Base-by-base conservation (phyloP, 2,797 vertebrate species). In the Betta splendens region DNA sequence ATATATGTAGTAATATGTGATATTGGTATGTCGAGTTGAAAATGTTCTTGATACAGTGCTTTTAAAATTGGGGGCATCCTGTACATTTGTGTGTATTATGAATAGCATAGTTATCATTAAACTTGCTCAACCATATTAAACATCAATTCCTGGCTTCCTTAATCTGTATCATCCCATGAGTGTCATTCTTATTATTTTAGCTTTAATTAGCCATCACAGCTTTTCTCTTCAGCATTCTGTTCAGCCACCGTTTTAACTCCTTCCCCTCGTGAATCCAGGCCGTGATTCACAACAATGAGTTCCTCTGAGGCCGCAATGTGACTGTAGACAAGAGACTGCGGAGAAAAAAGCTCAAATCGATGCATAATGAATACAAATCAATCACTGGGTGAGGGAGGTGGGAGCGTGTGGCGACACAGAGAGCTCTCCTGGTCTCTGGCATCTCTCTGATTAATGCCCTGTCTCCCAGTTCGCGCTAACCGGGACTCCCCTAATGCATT, bases 321-420 rank as follows among this genome's bases (percentile, higher is more conserved):
- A 75, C 57, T 57, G 50, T 69, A 83, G 75, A 86, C 55, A 50
- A 83, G 62, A 77, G 70, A 80, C 79, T 77, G 70, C 23, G 7
- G 64, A 73, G 68, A 81, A 80, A n/a, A 86, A 76, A 77, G 69
- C 77, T 66, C 55, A 70, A 86, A 89, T 86, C 77, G 55, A 86
- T 83, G 71, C 64, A 60, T 87, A 88, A 89, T 83, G 87, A 87
- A 85, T 74, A 80, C 78, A 72, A 72, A 88, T 90, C 85, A 88
- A 81, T 90, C 85, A 85, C 64, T 21, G 29, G 59, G 13, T n/a
- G n/a, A 23, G 43, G 51, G 40, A 58, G 51, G 52, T 54, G 72
- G 72, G 76, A 54, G 68, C 57, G 36, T 58, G 72, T 79, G 79
- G 79, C 77, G 81, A 77, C 79, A 75, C 28, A 59, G 60, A 76